These are phyloP conservation scores for Procambarus clarkii DNA, from an alignment of 1,140 invertebrate species.

Conservation along the genomic window DNA sequence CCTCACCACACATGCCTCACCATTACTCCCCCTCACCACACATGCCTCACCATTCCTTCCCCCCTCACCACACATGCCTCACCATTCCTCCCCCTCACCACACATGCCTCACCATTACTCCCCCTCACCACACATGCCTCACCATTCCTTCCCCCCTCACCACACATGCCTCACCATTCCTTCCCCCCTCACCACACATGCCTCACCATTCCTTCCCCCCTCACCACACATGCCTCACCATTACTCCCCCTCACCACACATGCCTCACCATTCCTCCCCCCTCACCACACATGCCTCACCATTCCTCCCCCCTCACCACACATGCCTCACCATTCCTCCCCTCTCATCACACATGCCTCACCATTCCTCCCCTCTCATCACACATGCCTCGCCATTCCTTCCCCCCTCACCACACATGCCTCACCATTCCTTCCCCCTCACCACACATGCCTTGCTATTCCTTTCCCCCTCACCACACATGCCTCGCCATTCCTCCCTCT, in stretches of 20 bases:
- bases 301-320: not conserved
- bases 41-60: not conserved
- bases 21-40: not conserved
- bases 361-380: not conserved
- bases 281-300: not conserved
- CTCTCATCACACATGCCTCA: not conserved
- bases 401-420: not conserved
- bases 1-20: too few species aligned
- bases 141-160: not conserved
- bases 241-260: not conserved
- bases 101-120: not conserved
- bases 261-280: not conserved
- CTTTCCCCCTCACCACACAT: too few species aligned
- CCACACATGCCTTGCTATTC: too few species aligned
- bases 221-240: not conserved
- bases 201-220: not conserved
- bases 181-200: not conserved
- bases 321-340: not conserved
- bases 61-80: not conserved
- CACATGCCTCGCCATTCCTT: not conserved
- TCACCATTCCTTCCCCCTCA: too few species aligned
- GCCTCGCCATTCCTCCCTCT: too few species aligned
- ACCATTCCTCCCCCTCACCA: not conserved
- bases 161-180: not conserved
- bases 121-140: not conserved